phyloP scores from a whole-genome alignment of 2,888 invertebrate species.

The Catotricha subobsoleta region DNA sequence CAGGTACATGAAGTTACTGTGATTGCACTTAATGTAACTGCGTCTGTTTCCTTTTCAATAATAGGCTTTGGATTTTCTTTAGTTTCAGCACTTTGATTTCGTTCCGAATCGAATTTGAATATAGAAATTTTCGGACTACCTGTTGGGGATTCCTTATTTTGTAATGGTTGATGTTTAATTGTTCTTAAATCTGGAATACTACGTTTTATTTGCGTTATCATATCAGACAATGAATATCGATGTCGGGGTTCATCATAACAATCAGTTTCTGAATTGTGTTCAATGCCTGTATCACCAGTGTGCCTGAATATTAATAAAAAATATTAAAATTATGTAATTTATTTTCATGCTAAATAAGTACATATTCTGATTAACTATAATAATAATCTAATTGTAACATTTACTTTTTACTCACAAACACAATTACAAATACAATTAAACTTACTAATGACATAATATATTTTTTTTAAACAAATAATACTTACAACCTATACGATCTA shows the following conservation, averaged over 20 bases:
- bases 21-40: conserved; percentile 18
- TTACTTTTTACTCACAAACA: not conserved
- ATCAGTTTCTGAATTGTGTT: not conserved
- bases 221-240: conserved; percentile 41
- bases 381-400: not conserved
- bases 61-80: not conserved
- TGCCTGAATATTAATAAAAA: not conserved
- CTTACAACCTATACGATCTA: conserved; percentile 21
- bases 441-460: not conserved
- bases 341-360: not conserved
- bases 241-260: conserved; percentile 1
- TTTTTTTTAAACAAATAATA: conserved; percentile 10
- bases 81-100: not conserved
- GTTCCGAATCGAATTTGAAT: not conserved
- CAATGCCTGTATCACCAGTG: conserved; percentile 3
- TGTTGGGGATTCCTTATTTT: conserved; percentile 36
- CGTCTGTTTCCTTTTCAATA: conserved; percentile 10
- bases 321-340: not conserved
- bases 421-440: conserved; percentile 2
- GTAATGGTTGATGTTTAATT: conserved; percentile 57
- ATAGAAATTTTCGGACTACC: conserved; percentile 12
- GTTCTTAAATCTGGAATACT: conserved; percentile 73
- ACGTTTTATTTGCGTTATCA: conserved; percentile 75
- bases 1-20: conserved; percentile 14
- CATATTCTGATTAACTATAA: not conserved